phyloP scores from a whole-genome alignment of 2,797 vertebrate genomes.

The Cossypha polioptera region DNA sequence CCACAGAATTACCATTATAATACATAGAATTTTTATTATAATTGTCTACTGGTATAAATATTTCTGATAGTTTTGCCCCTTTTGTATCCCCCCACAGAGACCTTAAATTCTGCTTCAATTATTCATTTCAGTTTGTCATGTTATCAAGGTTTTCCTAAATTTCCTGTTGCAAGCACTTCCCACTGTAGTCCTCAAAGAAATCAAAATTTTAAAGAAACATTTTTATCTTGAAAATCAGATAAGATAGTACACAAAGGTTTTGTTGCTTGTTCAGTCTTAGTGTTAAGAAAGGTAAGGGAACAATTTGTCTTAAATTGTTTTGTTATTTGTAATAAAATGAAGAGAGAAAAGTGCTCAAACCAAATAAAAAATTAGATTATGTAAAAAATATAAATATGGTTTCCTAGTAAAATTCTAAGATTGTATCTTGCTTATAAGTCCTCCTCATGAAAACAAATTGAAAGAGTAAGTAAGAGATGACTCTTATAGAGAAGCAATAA shows the following conservation, averaged over 20 bases:
- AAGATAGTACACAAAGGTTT: neutral
- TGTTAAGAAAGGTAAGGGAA: neutral
- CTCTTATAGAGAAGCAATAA: neutral
- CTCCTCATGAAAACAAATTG: neutral
- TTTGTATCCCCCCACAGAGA: neutral
- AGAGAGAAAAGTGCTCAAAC: neutral
- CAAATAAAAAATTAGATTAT: neutral
- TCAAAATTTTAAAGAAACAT: neutral
- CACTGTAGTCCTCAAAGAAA: neutral
- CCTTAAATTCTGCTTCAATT: neutral
- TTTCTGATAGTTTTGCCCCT: neutral
- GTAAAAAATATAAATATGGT: fast-evolving
- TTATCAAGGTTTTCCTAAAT: neutral
- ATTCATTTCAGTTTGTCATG: neutral
- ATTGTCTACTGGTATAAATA: neutral
- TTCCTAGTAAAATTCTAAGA: neutral
- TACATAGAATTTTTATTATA: neutral
- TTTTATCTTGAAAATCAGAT: neutral
- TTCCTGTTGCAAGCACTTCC: neutral
- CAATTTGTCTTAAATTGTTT: neutral
- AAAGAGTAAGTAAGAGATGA: neutral
- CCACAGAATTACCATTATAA: neutral
- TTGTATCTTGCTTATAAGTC: neutral
- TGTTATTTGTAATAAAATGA: neutral
- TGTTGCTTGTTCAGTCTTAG: neutral